Base-by-base conservation (phyloP, 2,888 invertebrate genomes). In the Drosophila parthenogenetica region DNA sequence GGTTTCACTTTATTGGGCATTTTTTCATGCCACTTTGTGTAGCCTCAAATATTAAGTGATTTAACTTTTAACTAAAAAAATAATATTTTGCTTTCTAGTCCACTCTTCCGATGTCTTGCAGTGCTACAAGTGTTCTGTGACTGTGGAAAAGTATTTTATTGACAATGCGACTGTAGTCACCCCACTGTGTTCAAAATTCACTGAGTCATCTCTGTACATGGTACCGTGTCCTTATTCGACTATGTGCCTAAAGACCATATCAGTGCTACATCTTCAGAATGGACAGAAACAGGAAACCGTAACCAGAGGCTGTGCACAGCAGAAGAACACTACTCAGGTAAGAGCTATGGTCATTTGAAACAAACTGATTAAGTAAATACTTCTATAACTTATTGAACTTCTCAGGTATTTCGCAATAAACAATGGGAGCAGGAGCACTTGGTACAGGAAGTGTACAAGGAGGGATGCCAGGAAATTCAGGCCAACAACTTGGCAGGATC, bases 211-310 rank as follows among this genome's bases (percentile, higher is more conserved):
- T 5, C 93, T 93, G 78, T 97, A 94, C 91, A 94, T 95, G 69
- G 94, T 95, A 5, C 94, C 95, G 72, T 97, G 97, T 90, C 95
- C 96, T 0, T 95, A 94, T 89, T 97, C 97, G 0, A 97, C 97
- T 1, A 95, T 96, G 93, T 97, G 97, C 90, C 94, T 95, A 93
- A 97, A 97, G 91, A 95, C 94, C 87, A 94, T 95, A 51, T 94
- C 94, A 71, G 93, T 94, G 76, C 93, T 94, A 16, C 93, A 94
- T 71, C 93, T 96, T 83, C 94, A 94, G 76, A 94, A 94, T 87
- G 95, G 95, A 29, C 87, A 90, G 43, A 76, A 75, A 16, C 83
- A 90, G 55, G 91, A 92, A 72, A 91, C 92, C 43, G 74, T 91
- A 8, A 91, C 90, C 40, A 93, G 96, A 53, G 96, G 95, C 79